These are phyloP conservation scores for Amiota minor DNA, from an alignment of 2,888 invertebrate genomes.

Conservation along the genomic window DNA sequence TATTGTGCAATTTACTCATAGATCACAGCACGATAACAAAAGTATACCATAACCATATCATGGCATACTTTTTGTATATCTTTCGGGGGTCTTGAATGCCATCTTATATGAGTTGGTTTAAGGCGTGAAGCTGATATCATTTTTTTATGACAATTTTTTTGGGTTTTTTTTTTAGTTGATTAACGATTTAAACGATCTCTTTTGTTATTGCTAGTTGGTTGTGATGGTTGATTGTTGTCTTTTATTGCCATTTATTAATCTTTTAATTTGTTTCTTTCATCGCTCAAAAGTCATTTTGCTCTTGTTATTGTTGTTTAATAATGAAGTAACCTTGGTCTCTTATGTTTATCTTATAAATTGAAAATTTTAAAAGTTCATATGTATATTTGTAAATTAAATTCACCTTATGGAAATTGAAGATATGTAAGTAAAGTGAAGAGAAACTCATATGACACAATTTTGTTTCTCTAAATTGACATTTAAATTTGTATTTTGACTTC, in stretches of 20 bases:
- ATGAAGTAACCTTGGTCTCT: neutral
- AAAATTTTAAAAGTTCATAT: neutral
- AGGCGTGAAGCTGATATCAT: slow-evolving; percentile 2
- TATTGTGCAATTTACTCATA: slow-evolving; percentile 51
- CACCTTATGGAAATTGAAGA: too few relatives aligned
- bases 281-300: slow-evolving; percentile 35
- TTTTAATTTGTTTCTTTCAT: slow-evolving; percentile 35
- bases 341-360: slow-evolving; percentile 1
- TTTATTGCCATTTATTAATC: slow-evolving; percentile 45
- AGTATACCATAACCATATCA: too few relatives aligned
- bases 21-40: slow-evolving; percentile 1
- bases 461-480: too few relatives aligned
- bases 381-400: too few relatives aligned
- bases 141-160: slow-evolving; percentile 1
- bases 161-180: neutral
- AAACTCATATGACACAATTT: too few relatives aligned
- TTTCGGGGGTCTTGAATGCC: too few relatives aligned
- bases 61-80: too few relatives aligned
- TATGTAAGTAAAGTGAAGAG: too few relatives aligned
- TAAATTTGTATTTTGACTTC: too few relatives aligned
- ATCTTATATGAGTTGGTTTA: neutral
- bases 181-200: neutral
- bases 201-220: neutral
- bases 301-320: slow-evolving; percentile 35
- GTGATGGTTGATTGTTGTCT: neutral